These are phyloP conservation scores for Neoarius graeffei DNA, from an alignment of 2,113 vertebrate genomes.

Conservation along the genomic window DNA sequence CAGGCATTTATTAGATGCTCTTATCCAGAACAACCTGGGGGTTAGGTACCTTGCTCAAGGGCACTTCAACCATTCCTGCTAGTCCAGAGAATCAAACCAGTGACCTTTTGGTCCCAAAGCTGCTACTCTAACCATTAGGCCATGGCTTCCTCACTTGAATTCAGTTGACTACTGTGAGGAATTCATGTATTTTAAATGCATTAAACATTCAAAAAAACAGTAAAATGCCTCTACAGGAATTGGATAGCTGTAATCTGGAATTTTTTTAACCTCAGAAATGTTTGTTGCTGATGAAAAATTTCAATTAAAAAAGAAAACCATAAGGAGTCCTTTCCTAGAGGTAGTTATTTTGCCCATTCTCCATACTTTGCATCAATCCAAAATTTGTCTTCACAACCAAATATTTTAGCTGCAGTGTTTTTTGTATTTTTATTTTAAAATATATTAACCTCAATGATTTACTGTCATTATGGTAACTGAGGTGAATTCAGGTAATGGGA, in stretches of 20 bases:
- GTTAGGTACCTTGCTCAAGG: no score
- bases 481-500: conserved; percentile 44
- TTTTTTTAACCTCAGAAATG: background rate
- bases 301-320: background rate
- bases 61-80: no score
- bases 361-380: background rate
- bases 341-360: background rate
- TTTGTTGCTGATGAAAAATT: background rate
- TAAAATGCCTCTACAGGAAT: background rate
- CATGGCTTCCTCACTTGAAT: no score
- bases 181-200: background rate
- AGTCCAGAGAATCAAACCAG: no score
- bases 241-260: background rate
- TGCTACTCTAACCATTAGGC: no score
- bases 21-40: no score
- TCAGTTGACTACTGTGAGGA: background rate
- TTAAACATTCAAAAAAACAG: background rate
- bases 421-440: no score
- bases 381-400: background rate
- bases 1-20: no score
- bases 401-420: background rate
- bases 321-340: background rate
- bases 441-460: background rate
- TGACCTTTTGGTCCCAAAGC: no score
- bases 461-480: conserved; percentile 44